These are phyloP conservation scores for Orthonevra nobilis DNA, from an alignment of 2,888 invertebrate species.

Conservation along the genomic window DNA sequence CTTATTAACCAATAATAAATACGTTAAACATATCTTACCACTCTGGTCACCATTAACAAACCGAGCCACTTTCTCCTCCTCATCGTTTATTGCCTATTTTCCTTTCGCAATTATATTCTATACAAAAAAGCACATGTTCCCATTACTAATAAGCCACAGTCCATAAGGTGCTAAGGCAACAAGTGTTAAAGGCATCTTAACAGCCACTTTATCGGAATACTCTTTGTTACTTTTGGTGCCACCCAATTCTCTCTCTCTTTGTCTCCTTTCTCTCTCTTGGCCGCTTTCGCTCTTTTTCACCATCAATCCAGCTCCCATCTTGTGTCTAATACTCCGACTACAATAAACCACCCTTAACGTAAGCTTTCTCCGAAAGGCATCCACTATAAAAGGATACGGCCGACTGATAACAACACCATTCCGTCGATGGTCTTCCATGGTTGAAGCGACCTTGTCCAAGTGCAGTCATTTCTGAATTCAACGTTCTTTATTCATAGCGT, in stretches of 20 bases:
- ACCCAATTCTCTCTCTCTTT: not conserved
- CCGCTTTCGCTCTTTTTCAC: conserved; percentile 23
- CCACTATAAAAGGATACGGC: conserved; percentile 78
- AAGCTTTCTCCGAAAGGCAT: conserved; percentile 56
- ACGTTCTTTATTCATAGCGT: conserved; percentile 8
- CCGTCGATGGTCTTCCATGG: conserved; percentile 74
- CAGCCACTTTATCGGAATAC: conserved; percentile 29
- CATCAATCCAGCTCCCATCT: conserved; percentile 1
- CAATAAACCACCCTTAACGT: conserved; percentile 37
- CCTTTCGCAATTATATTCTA: conserved; percentile 37
- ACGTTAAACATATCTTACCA: too few species aligned
- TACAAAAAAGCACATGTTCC: conserved; percentile 64
- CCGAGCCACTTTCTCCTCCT: not conserved
- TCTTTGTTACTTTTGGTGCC: conserved; percentile 11
- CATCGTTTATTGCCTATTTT: conserved; percentile 18
- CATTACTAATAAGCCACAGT: conserved; percentile 1
- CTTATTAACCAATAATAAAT: too few species aligned
- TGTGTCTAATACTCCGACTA: too few species aligned
- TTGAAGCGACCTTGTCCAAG: conserved; percentile 53
- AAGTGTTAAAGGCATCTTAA: conserved; percentile 52
- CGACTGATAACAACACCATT: conserved; percentile 77
- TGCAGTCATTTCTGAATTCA: conserved; percentile 19
- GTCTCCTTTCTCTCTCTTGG: conserved; percentile 1
- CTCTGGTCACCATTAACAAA: conserved; percentile 6
- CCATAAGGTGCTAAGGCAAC: conserved; percentile 40